phyloP scores from a whole-genome alignment of 2,113 vertebrate genomes.

The Perca flavescens region DNA sequence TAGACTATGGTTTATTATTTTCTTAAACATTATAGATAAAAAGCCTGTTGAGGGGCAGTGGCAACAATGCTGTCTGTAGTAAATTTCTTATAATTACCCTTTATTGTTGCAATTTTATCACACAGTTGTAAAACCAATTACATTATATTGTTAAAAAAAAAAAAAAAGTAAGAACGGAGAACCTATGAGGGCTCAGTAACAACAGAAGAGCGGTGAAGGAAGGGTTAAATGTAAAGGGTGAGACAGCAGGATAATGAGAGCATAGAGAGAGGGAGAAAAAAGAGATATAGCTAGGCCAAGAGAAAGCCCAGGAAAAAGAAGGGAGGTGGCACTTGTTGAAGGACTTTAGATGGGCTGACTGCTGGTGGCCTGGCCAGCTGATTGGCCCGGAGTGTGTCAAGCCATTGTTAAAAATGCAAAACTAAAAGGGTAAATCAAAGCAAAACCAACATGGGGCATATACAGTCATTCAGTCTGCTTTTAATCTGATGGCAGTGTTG shows the following conservation, averaged over 20 bases:
- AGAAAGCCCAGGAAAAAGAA: background rate
- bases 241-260: background rate
- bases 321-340: background rate
- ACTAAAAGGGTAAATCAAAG: background rate
- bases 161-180: background rate
- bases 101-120: background rate
- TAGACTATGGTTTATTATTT: background rate
- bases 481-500: background rate
- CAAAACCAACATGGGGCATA: background rate
- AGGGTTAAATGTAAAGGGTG: background rate
- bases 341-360: background rate
- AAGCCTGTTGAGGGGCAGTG: no score
- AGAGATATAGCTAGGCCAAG: background rate
- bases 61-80: background rate
- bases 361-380: background rate
- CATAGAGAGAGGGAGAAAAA: background rate
- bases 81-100: background rate
- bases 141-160: background rate
- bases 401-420: background rate
- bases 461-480: background rate
- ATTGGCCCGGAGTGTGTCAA: background rate
- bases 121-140: background rate
- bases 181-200: no score
- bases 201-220: background rate
- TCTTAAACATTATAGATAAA: background rate